Evolutionary conservation across 2,888 invertebrate genomes (phyloP), one percentile per base, ranked within the genome.

Genomic region (Tetragonula carbonaria): DNA sequence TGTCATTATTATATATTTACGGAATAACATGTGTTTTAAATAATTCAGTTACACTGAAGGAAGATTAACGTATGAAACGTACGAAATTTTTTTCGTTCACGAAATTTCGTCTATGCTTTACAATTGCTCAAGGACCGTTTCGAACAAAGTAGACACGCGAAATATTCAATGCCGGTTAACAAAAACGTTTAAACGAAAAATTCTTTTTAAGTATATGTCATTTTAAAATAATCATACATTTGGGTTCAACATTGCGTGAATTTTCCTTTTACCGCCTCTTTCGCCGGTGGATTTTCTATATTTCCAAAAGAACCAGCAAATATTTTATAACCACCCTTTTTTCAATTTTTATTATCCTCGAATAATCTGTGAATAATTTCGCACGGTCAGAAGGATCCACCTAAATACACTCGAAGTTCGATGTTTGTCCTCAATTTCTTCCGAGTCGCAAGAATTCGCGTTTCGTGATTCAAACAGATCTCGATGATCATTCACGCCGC

Each of bases 301-400:
- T 55, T 55, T 14, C 4, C 53, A 38, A 74, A 63, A 50, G 74
- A 11, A 33, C 21, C 21, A 8, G 45, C 38, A 57, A 59, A 23
- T 23, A 45, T 18, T 45, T 18, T 21, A 51, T 11, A 62, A 4
- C 45, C 11, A 11, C 45, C 14, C 13, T 14, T 18, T 14, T 59
- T 62, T 21, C 62, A 23, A 50, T 65, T 53, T 45, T 33, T 65
- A 51, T 53, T 38, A 21, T 6, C 33, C 21, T 23, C 3, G 16
- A 74, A 63, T 55, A 74, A 63, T 55, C 21, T 28, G 51, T 8
- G 33, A 65, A 28, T 74, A 53, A 74, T 74, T 65, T 23, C 51
- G 45, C 13, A 59, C 73, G 53, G 33, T 38, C n/a, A 53, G 18
- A 74, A 13, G 16, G 5, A 16, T 18, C 8, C 13, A 16, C 50